phyloP scores from a whole-genome alignment of 2,113 vertebrate species.

The Urocolius indicus region DNA sequence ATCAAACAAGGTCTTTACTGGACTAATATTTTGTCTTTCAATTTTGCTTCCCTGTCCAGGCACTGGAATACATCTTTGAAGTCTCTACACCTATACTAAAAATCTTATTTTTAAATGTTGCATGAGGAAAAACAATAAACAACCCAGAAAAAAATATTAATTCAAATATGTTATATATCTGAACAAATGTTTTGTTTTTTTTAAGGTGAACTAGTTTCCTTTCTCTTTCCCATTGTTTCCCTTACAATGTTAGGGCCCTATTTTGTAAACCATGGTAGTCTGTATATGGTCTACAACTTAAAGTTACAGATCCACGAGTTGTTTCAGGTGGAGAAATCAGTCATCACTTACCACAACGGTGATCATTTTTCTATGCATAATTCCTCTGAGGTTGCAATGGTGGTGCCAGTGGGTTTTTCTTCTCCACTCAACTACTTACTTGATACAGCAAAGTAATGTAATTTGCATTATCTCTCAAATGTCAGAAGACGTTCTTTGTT shows the following conservation, averaged over 20 bases:
- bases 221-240: neutral
- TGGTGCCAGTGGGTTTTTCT: neutral
- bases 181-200: neutral
- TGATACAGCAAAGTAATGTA: neutral
- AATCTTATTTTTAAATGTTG: neutral
- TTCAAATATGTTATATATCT: neutral
- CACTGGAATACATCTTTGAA: neutral
- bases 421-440: rapidly evolving
- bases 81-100: neutral
- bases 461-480: neutral
- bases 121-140: no score
- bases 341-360: neutral
- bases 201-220: neutral
- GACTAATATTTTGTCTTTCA: neutral
- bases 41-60: neutral
- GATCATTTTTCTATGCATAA: neutral
- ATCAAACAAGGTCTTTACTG: neutral
- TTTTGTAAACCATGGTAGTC: neutral
- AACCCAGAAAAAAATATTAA: neutral
- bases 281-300: neutral
- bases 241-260: neutral
- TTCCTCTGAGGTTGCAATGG: neutral
- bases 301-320: neutral
- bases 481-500: neutral
- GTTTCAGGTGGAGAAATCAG: neutral